Evolutionary conservation across 2,797 vertebrate genomes (phyloP).

Genomic region (Gorsachius magnificus): DNA sequence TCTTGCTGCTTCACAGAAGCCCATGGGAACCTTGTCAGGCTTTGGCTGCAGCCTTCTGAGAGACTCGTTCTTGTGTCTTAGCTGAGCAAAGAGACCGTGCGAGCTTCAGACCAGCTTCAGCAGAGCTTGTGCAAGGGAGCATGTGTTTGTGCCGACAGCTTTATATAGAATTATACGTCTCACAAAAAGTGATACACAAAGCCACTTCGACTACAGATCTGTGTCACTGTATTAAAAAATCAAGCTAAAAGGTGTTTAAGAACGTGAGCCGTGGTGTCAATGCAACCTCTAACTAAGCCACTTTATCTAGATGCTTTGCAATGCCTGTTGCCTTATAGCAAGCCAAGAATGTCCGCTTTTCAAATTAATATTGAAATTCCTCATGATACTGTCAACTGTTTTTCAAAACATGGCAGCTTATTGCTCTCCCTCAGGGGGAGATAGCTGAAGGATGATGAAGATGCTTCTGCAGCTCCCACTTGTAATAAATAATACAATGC

Average conservation of each 20-base stretch:
- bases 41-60: not conserved
- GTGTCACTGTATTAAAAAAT: not conserved
- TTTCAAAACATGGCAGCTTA: not conserved
- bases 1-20: not conserved
- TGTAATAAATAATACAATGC: not conserved
- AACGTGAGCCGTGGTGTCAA: not conserved
- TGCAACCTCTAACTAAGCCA: not conserved
- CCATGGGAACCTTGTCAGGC: not conserved
- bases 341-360: not conserved
- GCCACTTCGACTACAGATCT: not conserved
- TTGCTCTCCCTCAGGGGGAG: not conserved
- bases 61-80: not conserved
- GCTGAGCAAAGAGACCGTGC: not conserved
- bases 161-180: not conserved
- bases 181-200: not conserved
- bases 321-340: not conserved
- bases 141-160: rapidly evolving
- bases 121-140: not conserved
- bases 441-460: not conserved
- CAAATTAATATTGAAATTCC: not conserved
- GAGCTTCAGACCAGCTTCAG: not conserved
- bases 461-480: not conserved
- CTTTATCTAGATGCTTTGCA: not conserved
- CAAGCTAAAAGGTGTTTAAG: not conserved
- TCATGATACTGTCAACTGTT: not conserved